Conservation (phyloP, 2,113 vertebrate species). For the Odocoileus hemionus region DNA sequence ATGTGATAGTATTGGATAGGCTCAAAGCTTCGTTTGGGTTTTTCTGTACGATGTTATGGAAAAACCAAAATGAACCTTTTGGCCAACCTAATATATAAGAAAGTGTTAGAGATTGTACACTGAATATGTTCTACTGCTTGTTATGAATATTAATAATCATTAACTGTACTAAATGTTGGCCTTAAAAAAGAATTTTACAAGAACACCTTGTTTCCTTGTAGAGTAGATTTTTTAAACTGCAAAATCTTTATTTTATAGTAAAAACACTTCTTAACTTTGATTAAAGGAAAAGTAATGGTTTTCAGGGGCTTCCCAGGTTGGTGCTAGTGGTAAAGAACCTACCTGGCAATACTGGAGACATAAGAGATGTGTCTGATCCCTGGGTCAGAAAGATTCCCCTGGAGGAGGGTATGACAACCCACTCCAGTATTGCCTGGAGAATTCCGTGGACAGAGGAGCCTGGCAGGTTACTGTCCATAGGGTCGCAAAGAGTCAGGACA, state of each 20-base stretch:
- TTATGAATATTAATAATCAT: not conserved
- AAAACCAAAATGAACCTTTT: not conserved
- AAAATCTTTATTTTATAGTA: not conserved
- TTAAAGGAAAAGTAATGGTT: conserved; percentile 6
- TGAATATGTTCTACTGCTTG: not conserved
- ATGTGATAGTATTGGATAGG: not conserved
- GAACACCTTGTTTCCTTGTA: not conserved
- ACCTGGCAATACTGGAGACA: not conserved
- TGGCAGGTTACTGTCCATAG: not conserved
- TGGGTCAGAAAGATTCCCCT: not conserved
- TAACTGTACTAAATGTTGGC: not conserved
- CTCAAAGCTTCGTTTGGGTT: not conserved
- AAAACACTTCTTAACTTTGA: not conserved
- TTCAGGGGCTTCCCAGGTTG: not conserved
- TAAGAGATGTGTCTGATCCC: not conserved
- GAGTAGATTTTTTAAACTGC: not conserved
- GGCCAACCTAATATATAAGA: not conserved
- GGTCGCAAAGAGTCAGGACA: not conserved
- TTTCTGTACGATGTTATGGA: not conserved
- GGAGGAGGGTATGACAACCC: not conserved
- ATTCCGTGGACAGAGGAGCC: not conserved
- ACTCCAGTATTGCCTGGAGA: not conserved
- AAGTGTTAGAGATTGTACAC: not conserved
- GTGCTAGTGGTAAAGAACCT: not conserved
- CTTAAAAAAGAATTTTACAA: not conserved